A percentile compares a stretch with the other conserved stretches of the same genome.
phyloP scores from a whole-genome alignment of 37 sponge, comb jelly and placozoan genomes.

The Haliclona indistincta region DNA sequence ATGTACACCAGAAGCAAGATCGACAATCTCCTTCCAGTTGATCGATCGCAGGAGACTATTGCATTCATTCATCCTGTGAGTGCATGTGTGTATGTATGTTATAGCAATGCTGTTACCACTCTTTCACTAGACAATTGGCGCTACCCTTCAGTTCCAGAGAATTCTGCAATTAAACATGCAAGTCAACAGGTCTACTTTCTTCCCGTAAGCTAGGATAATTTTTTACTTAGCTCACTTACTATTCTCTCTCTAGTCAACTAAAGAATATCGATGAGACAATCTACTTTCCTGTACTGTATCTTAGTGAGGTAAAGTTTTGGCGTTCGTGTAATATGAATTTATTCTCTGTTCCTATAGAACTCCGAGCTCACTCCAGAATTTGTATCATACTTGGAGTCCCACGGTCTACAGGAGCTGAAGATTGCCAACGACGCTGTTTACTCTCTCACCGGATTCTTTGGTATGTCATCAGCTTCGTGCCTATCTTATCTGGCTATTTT shows the following conservation, averaged over 20 bases:
- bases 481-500: too few relatives aligned
- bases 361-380: conserved; percentile 36
- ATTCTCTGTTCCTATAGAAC: conserved; percentile 35
- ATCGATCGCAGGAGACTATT: conserved; percentile 49
- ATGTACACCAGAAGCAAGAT: conserved; percentile 30
- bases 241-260: conserved; percentile 8
- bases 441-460: conserved; percentile 4
- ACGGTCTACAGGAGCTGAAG: conserved; percentile 28
- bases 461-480: too few relatives aligned
- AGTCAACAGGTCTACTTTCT: conserved; percentile 23
- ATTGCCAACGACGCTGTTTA: not conserved
- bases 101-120: not conserved
- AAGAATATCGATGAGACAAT: conserved; percentile 38
- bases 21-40: conserved; percentile 33
- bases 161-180: conserved; percentile 66
- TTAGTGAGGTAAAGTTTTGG: conserved; percentile 55
- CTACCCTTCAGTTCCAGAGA: conserved; percentile 37
- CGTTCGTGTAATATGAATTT: not conserved
- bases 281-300: conserved; percentile 63
- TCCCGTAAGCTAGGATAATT: conserved; percentile 16
- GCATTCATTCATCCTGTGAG: conserved; percentile 72
- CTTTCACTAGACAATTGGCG: conserved; percentile 43
- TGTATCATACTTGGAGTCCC: conserved; percentile 26
- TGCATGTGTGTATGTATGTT: not conserved
- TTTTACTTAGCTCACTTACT: not conserved